Evolutionary conservation across 2,113 vertebrate species (phyloP).

Genomic region (Gadus chalcogrammus): DNA sequence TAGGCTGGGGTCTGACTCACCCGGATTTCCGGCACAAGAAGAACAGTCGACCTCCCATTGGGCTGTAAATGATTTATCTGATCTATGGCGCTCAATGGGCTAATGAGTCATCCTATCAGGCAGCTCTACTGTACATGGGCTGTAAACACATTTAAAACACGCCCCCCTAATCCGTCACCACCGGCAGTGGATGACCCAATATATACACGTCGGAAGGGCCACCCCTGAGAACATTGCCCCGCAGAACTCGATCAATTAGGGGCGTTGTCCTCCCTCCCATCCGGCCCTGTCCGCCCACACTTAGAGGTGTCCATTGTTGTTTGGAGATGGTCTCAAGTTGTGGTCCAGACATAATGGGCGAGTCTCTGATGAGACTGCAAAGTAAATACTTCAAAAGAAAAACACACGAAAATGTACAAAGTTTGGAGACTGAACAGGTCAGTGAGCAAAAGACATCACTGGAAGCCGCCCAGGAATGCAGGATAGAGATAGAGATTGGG

Average conservation of each 20-base stretch:
- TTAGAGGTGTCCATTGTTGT: too few relatives aligned
- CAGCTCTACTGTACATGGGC: constrained; percentile 24
- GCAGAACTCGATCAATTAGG: neutral
- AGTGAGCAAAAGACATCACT: constrained; percentile 36
- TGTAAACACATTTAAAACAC: constrained; percentile 24
- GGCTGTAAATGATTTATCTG: constrained; percentile 42
- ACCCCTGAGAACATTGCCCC: constrained; percentile 27
- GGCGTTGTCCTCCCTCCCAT: neutral
- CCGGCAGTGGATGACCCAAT: constrained; percentile 8
- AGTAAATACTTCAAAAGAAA: too few relatives aligned
- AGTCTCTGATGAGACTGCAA: neutral
- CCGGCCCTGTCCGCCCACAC: neutral
- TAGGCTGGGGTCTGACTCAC: constrained; percentile 30
- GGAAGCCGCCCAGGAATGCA: constrained; percentile 27
- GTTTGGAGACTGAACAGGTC: neutral
- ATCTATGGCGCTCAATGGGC: constrained; percentile 30
- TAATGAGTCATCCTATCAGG: constrained; percentile 45
- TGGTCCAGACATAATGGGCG: too few relatives aligned
- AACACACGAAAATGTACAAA: too few relatives aligned
- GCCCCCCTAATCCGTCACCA: neutral
- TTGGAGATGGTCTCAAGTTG: too few relatives aligned
- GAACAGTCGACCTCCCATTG: constrained; percentile 18
- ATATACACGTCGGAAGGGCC: constrained; percentile 13
- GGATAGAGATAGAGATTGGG: too few relatives aligned
- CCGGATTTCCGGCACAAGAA: constrained; percentile 28